These are phyloP conservation scores for Pygocentrus nattereri DNA, from an alignment of 2,797 vertebrate species.

Conservation along the genomic window DNA sequence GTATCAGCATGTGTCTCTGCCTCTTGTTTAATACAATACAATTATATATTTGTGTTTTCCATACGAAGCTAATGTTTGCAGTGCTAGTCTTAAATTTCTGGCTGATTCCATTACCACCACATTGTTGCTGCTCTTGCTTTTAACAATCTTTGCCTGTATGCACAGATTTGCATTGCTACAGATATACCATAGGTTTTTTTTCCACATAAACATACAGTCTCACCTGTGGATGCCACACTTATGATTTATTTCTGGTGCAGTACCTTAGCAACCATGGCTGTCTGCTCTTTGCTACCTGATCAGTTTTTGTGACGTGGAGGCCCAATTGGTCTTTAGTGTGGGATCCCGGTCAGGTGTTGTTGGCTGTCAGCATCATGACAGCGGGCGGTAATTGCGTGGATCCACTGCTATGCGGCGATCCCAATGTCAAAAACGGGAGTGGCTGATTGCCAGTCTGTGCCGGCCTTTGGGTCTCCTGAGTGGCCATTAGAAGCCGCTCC, in stretches of 20 bases:
- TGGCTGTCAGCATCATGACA: constrained; percentile 43
- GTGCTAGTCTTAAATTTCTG: not conserved
- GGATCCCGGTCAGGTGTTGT: constrained; percentile 10
- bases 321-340: not conserved
- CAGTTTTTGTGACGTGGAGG: not conserved
- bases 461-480: constrained; percentile 67
- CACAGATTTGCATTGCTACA: not conserved
- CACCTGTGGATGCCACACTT: not conserved
- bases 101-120: not conserved
- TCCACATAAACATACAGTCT: not conserved
- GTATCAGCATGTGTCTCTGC: no score
- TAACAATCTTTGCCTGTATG: not conserved
- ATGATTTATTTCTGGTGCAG: not conserved
- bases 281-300: not conserved
- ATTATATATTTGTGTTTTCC: no score
- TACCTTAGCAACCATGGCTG: not conserved
- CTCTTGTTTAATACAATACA: no score
- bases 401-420: constrained; percentile 46
- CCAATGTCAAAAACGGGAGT: constrained; percentile 61
- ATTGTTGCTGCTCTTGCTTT: not conserved
- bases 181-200: not conserved
- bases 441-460: constrained; percentile 62
- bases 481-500: constrained; percentile 69
- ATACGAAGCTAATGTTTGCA: not conserved
- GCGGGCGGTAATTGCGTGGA: constrained; percentile 65